These are phyloP conservation scores for Hybos culiciformis DNA, from an alignment of 2,888 invertebrate species.

Conservation along the genomic window DNA sequence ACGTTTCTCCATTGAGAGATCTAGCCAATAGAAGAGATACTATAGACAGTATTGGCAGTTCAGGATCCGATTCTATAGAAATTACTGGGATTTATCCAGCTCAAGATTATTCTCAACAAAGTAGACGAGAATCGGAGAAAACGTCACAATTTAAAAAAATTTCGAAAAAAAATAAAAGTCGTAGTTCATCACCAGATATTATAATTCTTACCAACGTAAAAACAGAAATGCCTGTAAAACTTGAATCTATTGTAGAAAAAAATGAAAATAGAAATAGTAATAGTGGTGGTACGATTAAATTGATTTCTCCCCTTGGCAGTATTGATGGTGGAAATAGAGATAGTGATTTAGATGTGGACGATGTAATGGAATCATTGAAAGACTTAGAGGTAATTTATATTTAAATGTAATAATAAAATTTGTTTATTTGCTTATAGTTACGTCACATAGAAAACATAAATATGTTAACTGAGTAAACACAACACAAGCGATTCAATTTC, in stretches of 20 bases:
- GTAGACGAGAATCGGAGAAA: neutral
- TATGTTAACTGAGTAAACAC: no score
- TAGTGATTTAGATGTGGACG: conserved; percentile 31
- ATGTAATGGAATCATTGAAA: conserved; percentile 38
- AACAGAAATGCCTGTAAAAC: neutral
- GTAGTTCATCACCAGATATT: conserved; percentile 5
- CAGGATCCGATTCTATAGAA: conserved; percentile 34
- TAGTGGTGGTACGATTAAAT: neutral
- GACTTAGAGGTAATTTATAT: conserved; percentile 31
- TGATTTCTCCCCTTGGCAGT: neutral
- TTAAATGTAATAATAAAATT: no score
- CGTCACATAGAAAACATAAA: no score
- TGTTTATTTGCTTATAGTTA: no score
- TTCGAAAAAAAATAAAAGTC: conserved; percentile 7
- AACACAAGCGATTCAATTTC: no score
- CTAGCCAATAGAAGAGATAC: neutral
- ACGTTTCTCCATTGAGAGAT: neutral
- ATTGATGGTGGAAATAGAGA: conserved; percentile 7
- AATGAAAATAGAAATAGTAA: no score
- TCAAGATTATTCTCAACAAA: neutral
- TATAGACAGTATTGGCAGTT: conserved; percentile 17
- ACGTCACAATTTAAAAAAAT: neutral
- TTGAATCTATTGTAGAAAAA: neutral
- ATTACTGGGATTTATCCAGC: conserved; percentile 21
- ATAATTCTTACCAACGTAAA: neutral